Evolutionary conservation across 2,797 vertebrate species (phyloP), one percentile per base, ranked within the genome.

Genomic region (Iguana delicatissima): DNA sequence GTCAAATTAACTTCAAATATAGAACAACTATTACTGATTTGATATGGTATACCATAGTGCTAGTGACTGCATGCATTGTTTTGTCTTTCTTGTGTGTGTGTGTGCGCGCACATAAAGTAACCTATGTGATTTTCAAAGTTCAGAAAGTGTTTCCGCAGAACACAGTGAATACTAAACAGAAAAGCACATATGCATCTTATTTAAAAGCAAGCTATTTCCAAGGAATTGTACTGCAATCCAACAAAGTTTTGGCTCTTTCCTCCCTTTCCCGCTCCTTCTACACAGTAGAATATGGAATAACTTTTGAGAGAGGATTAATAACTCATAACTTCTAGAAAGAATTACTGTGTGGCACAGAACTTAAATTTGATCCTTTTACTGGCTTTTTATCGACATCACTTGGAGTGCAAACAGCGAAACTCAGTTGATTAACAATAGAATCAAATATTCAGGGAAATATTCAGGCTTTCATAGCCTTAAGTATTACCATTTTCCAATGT

Each of bases 1-100:
- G 96, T 97, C 97, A 98, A 97, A 97, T 97, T 97, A 97, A 96
- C 97, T 97, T 97, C 96, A 97, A 96, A 96, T 96, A 95, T 95
- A 93, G 94, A 97, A 95, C 94, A 96, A 96, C 96, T 96, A 92
- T 94, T 80, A 55, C 96, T 97, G 97, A 96, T 97, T 96, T 96
- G 95, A 94, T 95, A 94, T 0, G 89, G 94, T 94, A 94, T 91
- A 93, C 94, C 94, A 94, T 76, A 73, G 92, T 93, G 93, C 95
- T 59, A 92, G 93, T 93, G 92, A 91, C 87, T 92, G 91, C 82
- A 92, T 89, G 95, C 94, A 73, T 52, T 91, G 95, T 92, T 93
- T 89, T 62, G 89, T 84, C 91, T 88, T 87, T 91, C 95, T 62
- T 67, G 50, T 57, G 50, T 93, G 89, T 93, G 89, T 84, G 92